Evolutionary conservation across 2,113 vertebrate genomes (phyloP).

Genomic region (Baryphthengus martii): DNA sequence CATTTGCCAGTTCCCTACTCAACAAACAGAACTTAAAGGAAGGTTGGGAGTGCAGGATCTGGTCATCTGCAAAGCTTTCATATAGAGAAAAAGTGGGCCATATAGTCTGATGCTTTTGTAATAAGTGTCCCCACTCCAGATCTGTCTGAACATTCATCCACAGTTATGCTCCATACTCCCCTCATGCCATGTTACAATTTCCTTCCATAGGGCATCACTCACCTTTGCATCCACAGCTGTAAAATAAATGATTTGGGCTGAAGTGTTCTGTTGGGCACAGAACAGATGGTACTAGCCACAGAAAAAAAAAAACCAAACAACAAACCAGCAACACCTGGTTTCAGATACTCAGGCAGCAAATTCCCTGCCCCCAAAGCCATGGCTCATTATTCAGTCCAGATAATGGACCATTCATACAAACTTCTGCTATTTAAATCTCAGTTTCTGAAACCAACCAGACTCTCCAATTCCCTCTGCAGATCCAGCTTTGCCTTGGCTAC

Average conservation of each 20-base stretch:
- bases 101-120: neutral
- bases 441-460: slow-evolving; percentile 10
- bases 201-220: slow-evolving; percentile 26
- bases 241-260: slow-evolving; percentile 57
- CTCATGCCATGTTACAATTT: neutral
- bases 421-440: slow-evolving; percentile 57
- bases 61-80: neutral
- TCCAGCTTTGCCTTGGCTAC: slow-evolving; percentile 35
- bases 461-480: slow-evolving; percentile 11
- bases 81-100: neutral
- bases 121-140: neutral
- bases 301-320: no score
- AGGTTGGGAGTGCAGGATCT: neutral
- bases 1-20: neutral
- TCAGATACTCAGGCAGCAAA: slow-evolving; percentile 31
- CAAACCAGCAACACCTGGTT: slow-evolving; percentile 43
- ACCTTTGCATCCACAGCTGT: slow-evolving; percentile 8
- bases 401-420: slow-evolving; percentile 48
- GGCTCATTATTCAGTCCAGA: slow-evolving; percentile 59
- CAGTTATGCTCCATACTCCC: neutral
- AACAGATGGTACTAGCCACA: slow-evolving; percentile 51
- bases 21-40: neutral
- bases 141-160: neutral
- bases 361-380: slow-evolving; percentile 43
- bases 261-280: slow-evolving; percentile 55